A percentile compares a stretch with the other conserved stretches of the same genome.
Conservation (phyloP, 2,113 vertebrate genomes). For the Zapus hudsonius region DNA sequence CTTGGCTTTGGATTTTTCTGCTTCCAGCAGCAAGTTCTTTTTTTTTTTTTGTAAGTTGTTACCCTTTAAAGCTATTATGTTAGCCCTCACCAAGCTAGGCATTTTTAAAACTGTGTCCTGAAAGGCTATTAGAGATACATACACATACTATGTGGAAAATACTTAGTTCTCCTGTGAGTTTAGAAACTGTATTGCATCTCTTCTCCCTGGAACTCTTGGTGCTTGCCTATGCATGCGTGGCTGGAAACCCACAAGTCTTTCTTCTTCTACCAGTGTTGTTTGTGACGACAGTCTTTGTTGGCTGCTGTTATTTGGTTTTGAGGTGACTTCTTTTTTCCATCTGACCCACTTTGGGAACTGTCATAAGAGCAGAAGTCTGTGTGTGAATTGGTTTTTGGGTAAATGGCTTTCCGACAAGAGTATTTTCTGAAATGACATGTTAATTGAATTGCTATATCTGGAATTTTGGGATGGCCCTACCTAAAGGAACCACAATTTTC, state of each 20-base stretch:
- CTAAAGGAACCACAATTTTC: background rate
- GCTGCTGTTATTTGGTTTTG: background rate
- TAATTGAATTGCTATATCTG: too few species aligned
- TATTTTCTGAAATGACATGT: background rate
- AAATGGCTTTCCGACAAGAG: background rate
- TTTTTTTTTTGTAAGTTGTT: background rate
- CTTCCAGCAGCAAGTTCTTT: background rate
- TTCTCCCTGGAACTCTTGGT: background rate
- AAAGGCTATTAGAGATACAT: background rate
- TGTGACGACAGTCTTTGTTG: background rate
- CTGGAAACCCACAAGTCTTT: background rate
- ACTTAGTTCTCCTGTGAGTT: too few species aligned
- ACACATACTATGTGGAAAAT: background rate
- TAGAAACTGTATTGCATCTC: background rate
- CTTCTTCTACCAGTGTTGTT: background rate
- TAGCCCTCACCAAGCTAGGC: background rate
- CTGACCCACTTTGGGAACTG: background rate
- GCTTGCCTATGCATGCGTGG: accelerated
- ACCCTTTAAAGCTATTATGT: background rate
- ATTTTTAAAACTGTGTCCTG: background rate
- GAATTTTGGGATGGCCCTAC: background rate
- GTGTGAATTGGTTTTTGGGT: background rate
- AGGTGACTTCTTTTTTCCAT: background rate
- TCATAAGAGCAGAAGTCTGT: background rate
- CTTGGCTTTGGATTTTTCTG: background rate